These are phyloP conservation scores for Tenualosa thibaudeaui DNA, from an alignment of 2,797 vertebrate genomes.

Conservation along the genomic window DNA sequence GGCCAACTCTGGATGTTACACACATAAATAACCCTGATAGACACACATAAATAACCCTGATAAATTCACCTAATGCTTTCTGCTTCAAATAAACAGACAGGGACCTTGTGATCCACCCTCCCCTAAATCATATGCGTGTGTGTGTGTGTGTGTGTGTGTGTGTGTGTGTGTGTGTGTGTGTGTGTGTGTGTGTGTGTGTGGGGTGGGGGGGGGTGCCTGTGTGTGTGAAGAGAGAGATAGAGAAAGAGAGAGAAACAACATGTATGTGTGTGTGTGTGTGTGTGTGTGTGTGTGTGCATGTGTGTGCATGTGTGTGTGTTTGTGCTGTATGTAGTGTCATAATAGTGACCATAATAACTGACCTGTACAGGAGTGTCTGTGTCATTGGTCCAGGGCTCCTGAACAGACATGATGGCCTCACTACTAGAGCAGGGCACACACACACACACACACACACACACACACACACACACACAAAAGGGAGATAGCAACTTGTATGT, in stretches of 20 bases:
- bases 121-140: slow-evolving; percentile 71
- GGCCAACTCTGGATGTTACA: background rate
- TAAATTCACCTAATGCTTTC: slow-evolving; percentile 78
- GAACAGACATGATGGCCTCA: too few species aligned
- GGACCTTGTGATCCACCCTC: slow-evolving; percentile 65
- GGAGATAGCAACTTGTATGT: background rate
- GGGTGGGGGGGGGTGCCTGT: background rate
- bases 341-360: too few species aligned
- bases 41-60: slow-evolving; percentile 65
- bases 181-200: too few species aligned
- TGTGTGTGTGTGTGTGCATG: background rate
- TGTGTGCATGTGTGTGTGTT: too few species aligned
- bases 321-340: too few species aligned
- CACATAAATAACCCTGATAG: slow-evolving; percentile 28
- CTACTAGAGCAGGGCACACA: too few species aligned
- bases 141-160: slow-evolving; percentile 14
- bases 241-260: background rate
- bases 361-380: too few species aligned
- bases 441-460: too few species aligned
- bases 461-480: too few species aligned
- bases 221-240: background rate
- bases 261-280: background rate
- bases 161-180: slow-evolving; percentile 4
- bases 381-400: too few species aligned
- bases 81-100: slow-evolving; percentile 80